These are phyloP conservation scores for Syritta pipiens DNA, from an alignment of 2,888 invertebrate species.

Conservation along the genomic window DNA sequence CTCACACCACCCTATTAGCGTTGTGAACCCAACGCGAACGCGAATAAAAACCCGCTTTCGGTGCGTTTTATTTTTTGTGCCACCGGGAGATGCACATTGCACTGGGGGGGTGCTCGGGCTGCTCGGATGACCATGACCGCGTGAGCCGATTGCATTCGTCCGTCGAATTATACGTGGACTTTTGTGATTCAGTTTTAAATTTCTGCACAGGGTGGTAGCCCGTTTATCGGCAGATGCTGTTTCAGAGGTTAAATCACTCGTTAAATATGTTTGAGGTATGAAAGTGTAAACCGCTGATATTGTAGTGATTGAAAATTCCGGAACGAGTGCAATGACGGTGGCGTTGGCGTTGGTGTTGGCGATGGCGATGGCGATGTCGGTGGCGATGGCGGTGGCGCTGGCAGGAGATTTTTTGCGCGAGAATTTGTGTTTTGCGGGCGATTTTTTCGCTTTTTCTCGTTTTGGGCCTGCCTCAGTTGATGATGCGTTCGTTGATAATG, in stretches of 20 bases:
- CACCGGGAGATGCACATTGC: slow-evolving; percentile 55
- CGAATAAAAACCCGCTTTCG: slow-evolving; percentile 58
- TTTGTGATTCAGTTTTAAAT: slow-evolving; percentile 64
- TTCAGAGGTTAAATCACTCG: slow-evolving; percentile 67
- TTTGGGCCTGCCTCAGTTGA: slow-evolving; percentile 40
- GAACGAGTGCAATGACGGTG: slow-evolving; percentile 21
- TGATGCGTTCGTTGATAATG: slow-evolving; percentile 66
- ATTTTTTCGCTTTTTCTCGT: slow-evolving; percentile 43
- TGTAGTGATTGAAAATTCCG: slow-evolving; percentile 66
- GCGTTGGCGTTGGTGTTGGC: slow-evolving; percentile 2
- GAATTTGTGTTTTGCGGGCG: slow-evolving; percentile 48
- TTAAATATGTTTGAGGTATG: slow-evolving; percentile 69
- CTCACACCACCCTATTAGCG: slow-evolving; percentile 47
- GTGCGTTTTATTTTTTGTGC: slow-evolving; percentile 50
- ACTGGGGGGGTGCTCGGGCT: slow-evolving; percentile 35
- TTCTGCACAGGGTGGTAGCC: slow-evolving; percentile 22
- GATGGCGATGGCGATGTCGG: too few relatives aligned
- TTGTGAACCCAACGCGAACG: slow-evolving; percentile 46
- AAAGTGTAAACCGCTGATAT: slow-evolving; percentile 69
- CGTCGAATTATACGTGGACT: slow-evolving; percentile 63
- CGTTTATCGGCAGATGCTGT: slow-evolving; percentile 34
- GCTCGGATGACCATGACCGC: slow-evolving; percentile 65
- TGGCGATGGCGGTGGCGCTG: slow-evolving; percentile 8
- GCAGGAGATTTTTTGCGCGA: slow-evolving; percentile 30
- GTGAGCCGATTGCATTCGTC: slow-evolving; percentile 66